Conservation (phyloP, 2,797 vertebrate genomes). For the Erpetoichthys calabaricus region DNA sequence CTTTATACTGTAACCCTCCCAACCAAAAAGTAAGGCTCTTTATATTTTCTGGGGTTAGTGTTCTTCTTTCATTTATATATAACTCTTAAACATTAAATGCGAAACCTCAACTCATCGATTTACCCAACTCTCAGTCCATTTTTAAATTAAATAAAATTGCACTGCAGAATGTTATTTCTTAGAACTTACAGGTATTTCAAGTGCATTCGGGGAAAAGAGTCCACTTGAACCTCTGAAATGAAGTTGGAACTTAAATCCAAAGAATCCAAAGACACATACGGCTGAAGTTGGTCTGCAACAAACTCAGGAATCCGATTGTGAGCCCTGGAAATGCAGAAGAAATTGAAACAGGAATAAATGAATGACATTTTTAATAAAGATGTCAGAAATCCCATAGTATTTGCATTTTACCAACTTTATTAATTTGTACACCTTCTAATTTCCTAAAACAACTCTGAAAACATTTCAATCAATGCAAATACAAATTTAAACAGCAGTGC, state of each 20-base stretch:
- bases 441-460: not conserved
- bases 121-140: no score
- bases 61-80: no score
- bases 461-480: not conserved
- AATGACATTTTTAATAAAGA: not conserved
- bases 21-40: no score
- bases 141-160: no score
- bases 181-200: conserved; percentile 79
- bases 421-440: no score
- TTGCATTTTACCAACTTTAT: no score
- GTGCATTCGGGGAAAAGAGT: conserved; percentile 80
- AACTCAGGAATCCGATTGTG: conserved; percentile 81
- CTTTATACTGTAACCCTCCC: no score
- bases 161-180: no score
- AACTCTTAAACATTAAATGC: no score
- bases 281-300: conserved; percentile 61
- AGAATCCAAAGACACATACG: conserved; percentile 69
- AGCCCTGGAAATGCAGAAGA: conserved; percentile 45
- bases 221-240: conserved; percentile 73
- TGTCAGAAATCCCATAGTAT: no score
- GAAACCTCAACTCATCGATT: no score
- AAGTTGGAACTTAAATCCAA: conserved; percentile 88
- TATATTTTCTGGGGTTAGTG: no score
- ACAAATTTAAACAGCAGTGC: not conserved
- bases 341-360: not conserved